A percentile compares a stretch with the other conserved stretches of the same genome.
Evolutionary conservation across 2,888 invertebrate genomes (phyloP).

Genomic region (Patella caerulea): DNA sequence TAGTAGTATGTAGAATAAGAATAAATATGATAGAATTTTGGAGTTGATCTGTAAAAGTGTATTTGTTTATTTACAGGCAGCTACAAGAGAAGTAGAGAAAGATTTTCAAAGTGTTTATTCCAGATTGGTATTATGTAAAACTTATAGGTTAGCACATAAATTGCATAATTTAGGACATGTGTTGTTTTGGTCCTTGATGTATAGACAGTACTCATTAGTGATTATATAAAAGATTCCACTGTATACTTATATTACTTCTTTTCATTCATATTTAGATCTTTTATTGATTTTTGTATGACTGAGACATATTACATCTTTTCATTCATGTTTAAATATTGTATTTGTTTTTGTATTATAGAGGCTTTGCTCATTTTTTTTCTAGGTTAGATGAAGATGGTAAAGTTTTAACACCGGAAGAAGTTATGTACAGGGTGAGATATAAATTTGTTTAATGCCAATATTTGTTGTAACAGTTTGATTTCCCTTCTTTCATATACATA

Average conservation of each 20-base stretch:
- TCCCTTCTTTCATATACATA: too few species aligned
- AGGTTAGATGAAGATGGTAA: conserved; percentile 97
- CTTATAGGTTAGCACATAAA: conserved; percentile 79
- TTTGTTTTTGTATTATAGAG: conserved; percentile 3
- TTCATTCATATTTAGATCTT: not conserved
- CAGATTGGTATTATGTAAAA: conserved; percentile 95
- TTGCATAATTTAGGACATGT: too few species aligned
- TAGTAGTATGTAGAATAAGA: too few species aligned
- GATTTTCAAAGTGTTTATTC: conserved; percentile 99
- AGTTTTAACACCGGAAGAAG: conserved; percentile 96
- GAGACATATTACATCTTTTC: not conserved
- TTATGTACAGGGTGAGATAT: conserved; percentile 75
- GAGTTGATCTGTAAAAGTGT: too few species aligned
- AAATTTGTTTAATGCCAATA: too few species aligned
- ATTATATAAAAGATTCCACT: not conserved
- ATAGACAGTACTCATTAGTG: not conserved
- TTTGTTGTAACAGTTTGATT: too few species aligned
- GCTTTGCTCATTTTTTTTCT: conserved; percentile 33
- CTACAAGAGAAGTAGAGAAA: conserved; percentile 94
- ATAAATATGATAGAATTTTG: too few species aligned
- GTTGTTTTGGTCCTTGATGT: too few species aligned
- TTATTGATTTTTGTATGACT: not conserved
- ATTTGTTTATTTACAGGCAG: conserved; percentile 75
- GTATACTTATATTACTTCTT: not conserved
- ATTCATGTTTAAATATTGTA: not conserved